phyloP scores from a whole-genome alignment of 2,888 invertebrate genomes.

The Gari tellinella region DNA sequence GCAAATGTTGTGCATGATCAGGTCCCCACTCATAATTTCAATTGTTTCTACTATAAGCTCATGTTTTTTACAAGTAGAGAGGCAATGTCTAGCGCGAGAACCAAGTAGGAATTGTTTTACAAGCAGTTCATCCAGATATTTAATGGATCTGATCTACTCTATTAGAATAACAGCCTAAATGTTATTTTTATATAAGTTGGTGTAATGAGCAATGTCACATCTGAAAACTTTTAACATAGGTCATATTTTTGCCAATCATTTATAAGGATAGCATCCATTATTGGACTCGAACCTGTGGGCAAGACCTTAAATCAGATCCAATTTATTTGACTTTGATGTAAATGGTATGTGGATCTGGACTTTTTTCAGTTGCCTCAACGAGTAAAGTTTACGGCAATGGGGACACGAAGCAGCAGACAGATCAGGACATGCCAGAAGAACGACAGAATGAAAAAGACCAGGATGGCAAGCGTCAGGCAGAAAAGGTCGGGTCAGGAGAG shows the following conservation, averaged over 20 bases:
- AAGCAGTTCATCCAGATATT: slow-evolving; percentile 6
- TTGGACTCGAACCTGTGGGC: slow-evolving; percentile 6
- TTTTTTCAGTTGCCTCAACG: slow-evolving; percentile 6
- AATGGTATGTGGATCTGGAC: slow-evolving; percentile 6
- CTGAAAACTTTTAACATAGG: slow-evolving; percentile 5
- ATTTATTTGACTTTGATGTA: slow-evolving; percentile 5
- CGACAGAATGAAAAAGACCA: slow-evolving; percentile 5
- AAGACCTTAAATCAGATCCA: slow-evolving; percentile 8
- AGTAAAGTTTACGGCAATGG: slow-evolving; percentile 8
- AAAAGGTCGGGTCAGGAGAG: slow-evolving; percentile 8
- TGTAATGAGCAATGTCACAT: slow-evolving; percentile 8
- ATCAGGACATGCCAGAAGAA: slow-evolving; percentile 8
- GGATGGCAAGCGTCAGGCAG: slow-evolving; percentile 8
- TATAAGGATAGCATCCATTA: slow-evolving; percentile 8
- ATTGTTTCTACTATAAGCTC: slow-evolving; percentile 8
- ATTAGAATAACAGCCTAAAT: slow-evolving; percentile 6
- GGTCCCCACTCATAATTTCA: slow-evolving; percentile 6
- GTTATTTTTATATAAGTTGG: slow-evolving; percentile 3
- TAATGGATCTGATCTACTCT: slow-evolving; percentile 5
- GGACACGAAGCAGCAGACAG: slow-evolving; percentile 6
- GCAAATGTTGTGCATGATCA: slow-evolving; percentile 5
- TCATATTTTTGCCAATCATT: slow-evolving; percentile 6
- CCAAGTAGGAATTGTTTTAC: slow-evolving; percentile 6
- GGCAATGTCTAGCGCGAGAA: slow-evolving; percentile 8
- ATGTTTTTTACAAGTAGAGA: slow-evolving; percentile 8